Conservation (phyloP, 2,888 invertebrate species). For the Lasioglossum villosulum region DNA sequence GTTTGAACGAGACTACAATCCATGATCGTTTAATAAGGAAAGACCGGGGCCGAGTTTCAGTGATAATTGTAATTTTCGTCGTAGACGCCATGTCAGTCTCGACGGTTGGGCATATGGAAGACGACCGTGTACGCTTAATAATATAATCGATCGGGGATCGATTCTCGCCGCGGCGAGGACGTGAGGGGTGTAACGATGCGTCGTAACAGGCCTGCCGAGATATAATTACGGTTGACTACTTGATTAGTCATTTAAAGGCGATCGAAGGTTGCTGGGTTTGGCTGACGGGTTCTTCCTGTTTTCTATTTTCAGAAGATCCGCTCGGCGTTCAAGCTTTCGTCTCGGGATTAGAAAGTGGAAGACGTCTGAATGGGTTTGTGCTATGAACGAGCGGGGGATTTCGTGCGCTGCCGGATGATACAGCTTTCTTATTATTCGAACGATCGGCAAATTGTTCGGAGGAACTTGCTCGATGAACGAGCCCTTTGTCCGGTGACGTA, state of each 20-base stretch:
- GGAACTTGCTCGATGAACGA: not conserved
- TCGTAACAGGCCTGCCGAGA: not conserved
- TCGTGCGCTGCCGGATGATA: conserved; percentile 20
- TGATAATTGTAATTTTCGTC: conserved; percentile 18
- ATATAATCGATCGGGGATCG: conserved; percentile 1
- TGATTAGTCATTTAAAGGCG: conserved; percentile 54
- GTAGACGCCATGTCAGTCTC: conserved; percentile 9
- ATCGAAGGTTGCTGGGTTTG: conserved; percentile 13
- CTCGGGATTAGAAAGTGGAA: conserved; percentile 32
- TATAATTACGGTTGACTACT: conserved; percentile 50
- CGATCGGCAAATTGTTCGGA: conserved; percentile 23
- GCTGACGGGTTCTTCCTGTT: conserved; percentile 27
- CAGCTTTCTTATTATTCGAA: conserved; percentile 40
- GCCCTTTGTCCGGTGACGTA: conserved; percentile 2
- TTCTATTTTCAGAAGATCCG: conserved; percentile 31
- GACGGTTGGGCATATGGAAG: conserved; percentile 2
- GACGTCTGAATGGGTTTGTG: conserved; percentile 4
- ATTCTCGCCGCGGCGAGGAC: conserved; percentile 8
- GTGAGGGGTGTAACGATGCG: conserved; percentile 16
- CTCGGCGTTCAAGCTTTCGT: conserved; percentile 8
- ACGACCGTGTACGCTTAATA: conserved; percentile 3
- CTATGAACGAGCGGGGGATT: conserved; percentile 14
- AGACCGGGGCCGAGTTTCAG: not conserved
- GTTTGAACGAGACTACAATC: not conserved
- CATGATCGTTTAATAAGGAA: not conserved